Evolutionary conservation across 2,888 invertebrate genomes (phyloP), one percentile per base, ranked within the genome.

Genomic region (Parnassius mnemosyne): DNA sequence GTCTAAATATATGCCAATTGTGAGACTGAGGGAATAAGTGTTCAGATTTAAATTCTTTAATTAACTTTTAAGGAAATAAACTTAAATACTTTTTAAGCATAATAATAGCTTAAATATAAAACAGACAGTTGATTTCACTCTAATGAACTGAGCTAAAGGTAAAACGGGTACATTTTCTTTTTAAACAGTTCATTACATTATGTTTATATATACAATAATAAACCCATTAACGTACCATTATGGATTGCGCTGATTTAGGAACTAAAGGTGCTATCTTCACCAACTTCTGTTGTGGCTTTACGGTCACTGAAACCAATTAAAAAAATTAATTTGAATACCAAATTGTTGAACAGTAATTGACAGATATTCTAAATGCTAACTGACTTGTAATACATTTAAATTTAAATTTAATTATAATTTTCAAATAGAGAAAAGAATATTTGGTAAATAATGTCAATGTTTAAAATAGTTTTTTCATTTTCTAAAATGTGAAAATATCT

Each of bases 211-310:
- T 34, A 34, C 34, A 34, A 34, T 34, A 34, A 34, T 9, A 57
- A 50, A 20, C 3, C 12, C 42, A 41, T 53, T n/a, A 44, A 76
- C 87, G 81, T 71, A 89, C 89, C 70, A 77, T 68, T 1, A 67
- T 63, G n/a, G 74, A 46, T 59, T 74, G 68, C 50, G 71, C 58
- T 16, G 73, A 51, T 71, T 84, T 82, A 55, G 75, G 65, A 34
- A 72, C 66, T 7, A 83, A 69, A 1, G 89, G 88, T 47, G 89
- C 87, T 75, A 90, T 85, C 71, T 84, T 74, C 69, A 90, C 84
- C 57, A 90, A 71, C 68, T 85, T 88, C 66, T 85, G 87, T 64
- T 78, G 80, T 34, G 81, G 73, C 66, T 83, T 86, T 46, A 76
- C 43, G 12, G 77, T 66, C 68, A 76, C 79, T 77, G 74, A 57